Conservation (phyloP, 2,888 invertebrate genomes). For the Drosophila phalerata region DNA sequence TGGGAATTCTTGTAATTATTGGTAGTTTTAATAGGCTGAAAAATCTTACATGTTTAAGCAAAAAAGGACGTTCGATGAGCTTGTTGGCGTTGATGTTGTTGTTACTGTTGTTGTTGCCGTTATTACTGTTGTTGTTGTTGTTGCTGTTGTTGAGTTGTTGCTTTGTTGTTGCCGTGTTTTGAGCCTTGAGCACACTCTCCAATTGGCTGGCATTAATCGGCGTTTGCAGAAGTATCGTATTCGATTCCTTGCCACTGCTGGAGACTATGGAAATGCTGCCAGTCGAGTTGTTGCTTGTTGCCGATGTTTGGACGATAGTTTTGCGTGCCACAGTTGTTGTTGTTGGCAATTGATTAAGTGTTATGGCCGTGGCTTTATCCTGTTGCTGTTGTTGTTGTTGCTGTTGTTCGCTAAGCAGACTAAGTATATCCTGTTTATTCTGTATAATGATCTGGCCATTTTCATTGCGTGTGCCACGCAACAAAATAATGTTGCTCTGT, state of each 20-base stretch:
- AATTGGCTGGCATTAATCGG: conserved; percentile 85
- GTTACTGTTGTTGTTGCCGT: too few relatives aligned
- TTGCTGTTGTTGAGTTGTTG: conserved; percentile 25
- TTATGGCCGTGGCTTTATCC: conserved; percentile 77
- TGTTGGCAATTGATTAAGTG: conserved; percentile 82
- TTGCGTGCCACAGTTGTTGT: conserved; percentile 83
- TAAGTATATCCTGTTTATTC: conserved; percentile 85
- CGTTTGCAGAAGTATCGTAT: conserved; percentile 84
- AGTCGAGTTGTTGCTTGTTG: conserved; percentile 30
- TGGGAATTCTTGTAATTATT: too few relatives aligned
- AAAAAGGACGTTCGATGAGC: conserved; percentile 77
- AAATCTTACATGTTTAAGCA: conserved; percentile 82
- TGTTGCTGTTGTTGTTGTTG: conserved; percentile 62
- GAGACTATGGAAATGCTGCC: conserved; percentile 66
- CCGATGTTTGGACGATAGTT: conserved; percentile 75
- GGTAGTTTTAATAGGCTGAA: not conserved
- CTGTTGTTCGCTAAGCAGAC: conserved; percentile 83
- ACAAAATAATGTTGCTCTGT: conserved; percentile 84
- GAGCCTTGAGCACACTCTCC: conserved; percentile 82
- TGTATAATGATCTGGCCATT: conserved; percentile 86
- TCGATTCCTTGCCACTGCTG: conserved; percentile 64
- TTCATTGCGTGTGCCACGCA: conserved; percentile 85
- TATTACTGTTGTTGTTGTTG: conserved; percentile 31
- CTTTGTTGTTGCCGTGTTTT: conserved; percentile 26
- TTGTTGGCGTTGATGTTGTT: conserved; percentile 45